These are phyloP conservation scores for Tachysurus fulvidraco DNA, from an alignment of 2,113 vertebrate genomes.

Conservation along the genomic window DNA sequence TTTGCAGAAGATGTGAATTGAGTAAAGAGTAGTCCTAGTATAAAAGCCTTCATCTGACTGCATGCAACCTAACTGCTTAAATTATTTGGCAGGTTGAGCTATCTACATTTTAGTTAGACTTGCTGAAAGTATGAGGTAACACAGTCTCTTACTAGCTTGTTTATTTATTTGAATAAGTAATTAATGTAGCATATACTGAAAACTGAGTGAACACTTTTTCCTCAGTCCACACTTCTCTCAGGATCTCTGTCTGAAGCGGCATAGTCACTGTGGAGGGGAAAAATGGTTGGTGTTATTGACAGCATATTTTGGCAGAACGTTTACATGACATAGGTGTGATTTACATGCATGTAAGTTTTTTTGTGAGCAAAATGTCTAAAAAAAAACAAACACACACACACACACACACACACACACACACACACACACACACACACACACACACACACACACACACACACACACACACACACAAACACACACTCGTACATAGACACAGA, in stretches of 20 bases:
- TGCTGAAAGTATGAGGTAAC: background rate
- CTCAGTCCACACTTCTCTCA: slow-evolving; percentile 64
- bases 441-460: no score
- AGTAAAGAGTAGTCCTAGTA: background rate
- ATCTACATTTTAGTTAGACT: background rate
- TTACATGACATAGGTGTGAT: background rate
- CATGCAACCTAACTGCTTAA: background rate
- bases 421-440: no score
- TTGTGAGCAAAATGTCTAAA: background rate
- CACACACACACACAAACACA: background rate
- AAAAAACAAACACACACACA: no score
- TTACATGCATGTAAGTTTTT: background rate
- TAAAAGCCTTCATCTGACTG: background rate
- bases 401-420: no score
- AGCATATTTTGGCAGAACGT: background rate
- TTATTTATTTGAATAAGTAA: background rate
- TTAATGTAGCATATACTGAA: background rate
- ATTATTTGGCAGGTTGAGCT: background rate
- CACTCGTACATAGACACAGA: background rate
- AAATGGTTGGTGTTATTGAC: background rate
- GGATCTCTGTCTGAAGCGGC: slow-evolving; percentile 52
- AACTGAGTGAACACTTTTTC: slow-evolving; percentile 45
- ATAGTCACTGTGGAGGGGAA: slow-evolving; percentile 48
- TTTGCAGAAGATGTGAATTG: background rate
- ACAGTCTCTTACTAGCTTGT: background rate